phyloP scores from a whole-genome alignment of 2,113 vertebrate genomes.

The Origma solitaria region DNA sequence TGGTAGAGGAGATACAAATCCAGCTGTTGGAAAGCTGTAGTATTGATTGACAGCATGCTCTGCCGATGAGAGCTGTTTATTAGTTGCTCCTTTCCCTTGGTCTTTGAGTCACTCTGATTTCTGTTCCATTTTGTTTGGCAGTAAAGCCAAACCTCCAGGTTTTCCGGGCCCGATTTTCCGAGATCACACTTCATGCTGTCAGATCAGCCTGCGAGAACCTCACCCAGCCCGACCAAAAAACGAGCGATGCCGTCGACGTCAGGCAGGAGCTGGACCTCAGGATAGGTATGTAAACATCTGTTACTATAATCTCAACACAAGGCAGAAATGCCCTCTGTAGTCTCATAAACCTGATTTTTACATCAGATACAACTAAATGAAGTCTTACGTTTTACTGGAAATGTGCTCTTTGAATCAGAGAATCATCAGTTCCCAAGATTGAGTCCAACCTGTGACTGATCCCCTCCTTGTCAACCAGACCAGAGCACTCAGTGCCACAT shows the following conservation, averaged over 20 bases:
- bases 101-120: neutral
- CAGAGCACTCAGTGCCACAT: neutral
- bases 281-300: constrained; percentile 74
- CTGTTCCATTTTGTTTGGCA: neutral
- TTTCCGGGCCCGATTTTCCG: constrained; percentile 91
- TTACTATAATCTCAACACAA: neutral
- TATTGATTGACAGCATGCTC: fast-evolving
- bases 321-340: neutral
- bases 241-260: constrained; percentile 91
- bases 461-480: neutral
- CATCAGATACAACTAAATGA: neutral
- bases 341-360: neutral
- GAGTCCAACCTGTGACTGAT: neutral
- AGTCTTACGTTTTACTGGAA: neutral
- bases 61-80: neutral
- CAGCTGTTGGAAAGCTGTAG: neutral
- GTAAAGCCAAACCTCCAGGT: constrained; percentile 87
- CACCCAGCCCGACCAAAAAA: constrained; percentile 77
- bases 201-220: constrained; percentile 85
- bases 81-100: neutral
- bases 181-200: constrained; percentile 89
- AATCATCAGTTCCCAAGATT: fast-evolving
- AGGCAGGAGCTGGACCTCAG: constrained; percentile 93
- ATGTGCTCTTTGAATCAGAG: neutral
- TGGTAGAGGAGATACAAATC: neutral